Percentiles rank a stretch among this genome's conserved stretches.
Evolutionary conservation across 2,797 vertebrate genomes (phyloP).

Genomic region (Pangasius macronema): DNA sequence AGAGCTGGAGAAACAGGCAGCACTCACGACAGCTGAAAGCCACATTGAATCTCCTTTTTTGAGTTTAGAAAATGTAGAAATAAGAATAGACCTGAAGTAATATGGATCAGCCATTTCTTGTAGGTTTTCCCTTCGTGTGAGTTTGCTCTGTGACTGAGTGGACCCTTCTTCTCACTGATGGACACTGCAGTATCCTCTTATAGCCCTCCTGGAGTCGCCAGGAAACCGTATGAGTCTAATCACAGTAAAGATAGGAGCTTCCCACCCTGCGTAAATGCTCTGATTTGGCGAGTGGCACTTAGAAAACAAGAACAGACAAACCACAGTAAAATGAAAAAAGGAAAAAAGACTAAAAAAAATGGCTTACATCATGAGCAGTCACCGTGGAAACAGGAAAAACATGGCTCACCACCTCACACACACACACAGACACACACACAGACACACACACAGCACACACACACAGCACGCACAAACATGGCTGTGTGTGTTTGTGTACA

Average conservation of each 20-base stretch:
- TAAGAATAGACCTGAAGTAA: too few relatives aligned
- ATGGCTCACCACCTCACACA: slow-evolving; percentile 28
- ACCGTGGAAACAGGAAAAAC: slow-evolving; percentile 54
- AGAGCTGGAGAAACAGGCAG: not conserved
- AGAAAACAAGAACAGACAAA: slow-evolving; percentile 40
- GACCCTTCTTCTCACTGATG: not conserved
- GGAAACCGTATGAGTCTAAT: not conserved
- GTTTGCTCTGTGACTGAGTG: not conserved
- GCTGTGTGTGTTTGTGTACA: not conserved
- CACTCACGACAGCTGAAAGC: not conserved
- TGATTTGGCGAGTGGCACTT: slow-evolving; percentile 44
- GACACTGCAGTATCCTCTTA: not conserved
- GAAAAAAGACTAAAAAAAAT: slow-evolving; percentile 5
- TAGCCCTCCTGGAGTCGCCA: not conserved
- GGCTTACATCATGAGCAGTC: slow-evolving; percentile 44
- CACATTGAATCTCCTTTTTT: not conserved
- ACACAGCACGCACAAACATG: slow-evolving; percentile 9
- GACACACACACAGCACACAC: not conserved
- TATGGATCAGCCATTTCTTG: not conserved
- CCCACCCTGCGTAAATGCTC: slow-evolving; percentile 12
- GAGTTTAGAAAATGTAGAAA: not conserved
- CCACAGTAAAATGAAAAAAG: not conserved
- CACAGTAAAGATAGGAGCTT: slow-evolving; percentile 28
- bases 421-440: slow-evolving; percentile 1
- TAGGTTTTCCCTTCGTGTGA: not conserved